Evolutionary conservation across 2,113 vertebrate species (phyloP).

Genomic region (Podocnemis expansa): DNA sequence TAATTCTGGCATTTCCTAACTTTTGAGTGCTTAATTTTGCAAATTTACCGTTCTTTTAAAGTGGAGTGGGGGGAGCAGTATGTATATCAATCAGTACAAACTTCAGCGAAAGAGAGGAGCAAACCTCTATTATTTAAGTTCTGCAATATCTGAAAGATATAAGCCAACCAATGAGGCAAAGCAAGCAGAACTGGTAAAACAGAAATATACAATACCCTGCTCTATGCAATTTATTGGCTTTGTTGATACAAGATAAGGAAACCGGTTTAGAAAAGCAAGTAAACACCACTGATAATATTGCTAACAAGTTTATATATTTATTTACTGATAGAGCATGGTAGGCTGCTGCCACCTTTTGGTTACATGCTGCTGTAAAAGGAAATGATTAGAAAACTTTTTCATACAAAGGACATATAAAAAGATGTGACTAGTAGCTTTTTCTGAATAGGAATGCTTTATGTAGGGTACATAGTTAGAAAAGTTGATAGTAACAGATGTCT

Average conservation of each 20-base stretch:
- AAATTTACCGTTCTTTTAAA: neutral
- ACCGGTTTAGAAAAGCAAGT: neutral
- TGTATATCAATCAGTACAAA: neutral
- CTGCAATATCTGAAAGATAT: neutral
- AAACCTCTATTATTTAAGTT: neutral
- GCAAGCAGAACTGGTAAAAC: neutral
- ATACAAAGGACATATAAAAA: rapidly evolving
- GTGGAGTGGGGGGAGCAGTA: neutral
- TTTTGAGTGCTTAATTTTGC: neutral
- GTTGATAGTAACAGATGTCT: neutral
- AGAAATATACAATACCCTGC: neutral
- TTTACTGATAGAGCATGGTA: rapidly evolving
- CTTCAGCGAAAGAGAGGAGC: neutral
- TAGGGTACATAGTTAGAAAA: neutral
- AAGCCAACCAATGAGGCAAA: neutral
- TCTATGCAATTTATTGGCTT: neutral
- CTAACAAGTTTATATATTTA: rapidly evolving
- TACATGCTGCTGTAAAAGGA: neutral
- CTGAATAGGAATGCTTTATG: neutral
- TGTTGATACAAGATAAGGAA: neutral
- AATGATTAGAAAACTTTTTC: neutral
- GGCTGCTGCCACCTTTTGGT: slow-evolving; percentile 63
- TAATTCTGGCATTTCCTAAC: neutral
- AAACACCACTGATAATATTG: rapidly evolving
- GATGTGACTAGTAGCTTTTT: neutral